Base-by-base conservation (phyloP, 1,140 invertebrate species). In the Ceratitis capitata region DNA sequence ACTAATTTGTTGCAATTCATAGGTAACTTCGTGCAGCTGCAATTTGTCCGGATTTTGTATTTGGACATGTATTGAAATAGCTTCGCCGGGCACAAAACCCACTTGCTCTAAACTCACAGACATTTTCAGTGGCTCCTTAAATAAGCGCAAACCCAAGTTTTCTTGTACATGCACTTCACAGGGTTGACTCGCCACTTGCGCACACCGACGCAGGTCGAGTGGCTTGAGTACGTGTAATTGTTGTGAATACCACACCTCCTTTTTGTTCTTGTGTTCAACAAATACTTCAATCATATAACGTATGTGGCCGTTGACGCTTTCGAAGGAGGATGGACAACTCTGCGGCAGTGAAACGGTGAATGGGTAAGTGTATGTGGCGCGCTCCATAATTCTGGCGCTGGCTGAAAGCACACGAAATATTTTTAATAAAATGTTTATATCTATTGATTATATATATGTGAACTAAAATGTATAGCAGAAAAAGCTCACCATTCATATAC, bases 291-390 rank as follows among this genome's bases (percentile, higher is more conserved):
- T 89, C 78, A 93, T 94, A 89, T 96, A 96, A 19, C 95, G 92
- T 82, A 96, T 92, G 87, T 94, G 93, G 1, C 95, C 96, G 89
- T 94, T 93, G 51, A 94, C 92, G 0, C 95, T 94, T 88, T 96
- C 95, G 92, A 95, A 96, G 51, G 95, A 95, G 64, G 95, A 94
- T 6, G 95, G 94, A 69, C 95, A 91, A 85, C 92, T 93, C n/a
- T 88, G 87, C 10, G 95, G 95, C 39, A 95, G 86, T 32, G 91
- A 89, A 85, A 92, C 93, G n/a, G 89, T 92, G 86, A 95, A 95
- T 39, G 93, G 93, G 88, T 94, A 95, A 42, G 88, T 90, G 86
- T 95, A 93, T 58, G 92, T 90, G 23, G 94, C 94, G 1, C 90
- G 86, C 47, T 88, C 86, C n/a, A 91, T 84, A 32, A 90, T 84